phyloP scores from a whole-genome alignment of 2,113 vertebrate species.

The Centropus bengalensis region DNA sequence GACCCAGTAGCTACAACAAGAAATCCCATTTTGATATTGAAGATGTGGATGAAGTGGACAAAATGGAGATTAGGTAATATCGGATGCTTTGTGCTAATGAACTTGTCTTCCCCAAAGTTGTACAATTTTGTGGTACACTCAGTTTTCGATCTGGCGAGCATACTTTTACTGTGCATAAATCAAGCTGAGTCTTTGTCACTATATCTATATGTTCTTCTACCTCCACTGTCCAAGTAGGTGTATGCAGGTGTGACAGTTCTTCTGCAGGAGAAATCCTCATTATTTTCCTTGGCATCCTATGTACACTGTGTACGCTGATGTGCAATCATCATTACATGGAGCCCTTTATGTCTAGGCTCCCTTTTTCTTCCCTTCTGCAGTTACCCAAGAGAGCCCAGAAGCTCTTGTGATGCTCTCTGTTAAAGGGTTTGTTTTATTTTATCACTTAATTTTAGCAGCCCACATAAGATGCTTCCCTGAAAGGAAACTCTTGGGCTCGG shows the following conservation, averaged over 20 bases:
- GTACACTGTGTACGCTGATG: background rate
- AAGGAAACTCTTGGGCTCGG: background rate
- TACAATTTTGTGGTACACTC: background rate
- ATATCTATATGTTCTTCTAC: background rate
- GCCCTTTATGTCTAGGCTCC: background rate
- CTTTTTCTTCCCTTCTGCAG: background rate
- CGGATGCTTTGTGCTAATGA: background rate
- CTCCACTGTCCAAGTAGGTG: background rate
- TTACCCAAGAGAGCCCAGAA: background rate
- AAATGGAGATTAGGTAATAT: constrained; percentile 91
- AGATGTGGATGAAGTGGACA: constrained; percentile 94
- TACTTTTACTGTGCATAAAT: background rate
- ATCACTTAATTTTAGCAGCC: background rate
- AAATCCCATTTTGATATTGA: constrained; percentile 96
- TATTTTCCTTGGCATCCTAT: background rate
- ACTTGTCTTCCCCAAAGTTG: background rate
- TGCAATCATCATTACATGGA: background rate
- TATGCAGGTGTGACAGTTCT: background rate
- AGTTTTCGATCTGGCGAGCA: background rate
- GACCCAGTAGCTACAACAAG: constrained; percentile 93
- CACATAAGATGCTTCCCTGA: background rate
- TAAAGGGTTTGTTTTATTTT: background rate
- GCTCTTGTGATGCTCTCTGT: background rate
- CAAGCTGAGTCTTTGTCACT: background rate
- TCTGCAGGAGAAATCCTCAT: background rate